Base-by-base conservation (phyloP, 2,113 vertebrate genomes). In the Xenopus borealis region DNA sequence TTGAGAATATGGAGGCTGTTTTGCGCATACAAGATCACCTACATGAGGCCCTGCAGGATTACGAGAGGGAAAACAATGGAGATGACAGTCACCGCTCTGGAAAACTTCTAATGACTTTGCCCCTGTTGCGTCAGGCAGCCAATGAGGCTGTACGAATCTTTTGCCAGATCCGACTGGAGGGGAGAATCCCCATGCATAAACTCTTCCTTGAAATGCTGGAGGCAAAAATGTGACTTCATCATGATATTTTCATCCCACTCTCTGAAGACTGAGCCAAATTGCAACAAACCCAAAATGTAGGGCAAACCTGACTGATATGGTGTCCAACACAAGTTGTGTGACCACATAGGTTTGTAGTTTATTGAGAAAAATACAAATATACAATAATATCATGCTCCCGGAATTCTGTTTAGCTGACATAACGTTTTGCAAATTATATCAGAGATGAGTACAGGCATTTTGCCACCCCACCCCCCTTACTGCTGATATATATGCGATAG, bases 111-210 rank as follows among this genome's bases (percentile, higher is more conserved):
- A 96, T 99, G 91, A 98, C 96, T 71, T 91, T 98, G 87, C 97
- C 97, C 59, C 93, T 98, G 75, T 94, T 98, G 82, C 89, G 96
- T 81, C 97, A 99, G 92, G 97, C 96, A 0, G 96, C 97, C 0
- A 94, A 95, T 83, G 98, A 97, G 86, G 97, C 97, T 0, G 94
- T 99, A 83, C 97, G 98, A 88, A 96, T 98, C 87, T 98, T 99
- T 93, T 96, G 97, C 90, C 97, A 95, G 90, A 92, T 99, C 89
- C 97, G 98, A 85, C 92, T 99, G 92, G 95, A 99, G 88, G 97
- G 96, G 85, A 98, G 98, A 86, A 96, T 99, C 83, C 95, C 96
- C 88, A 98, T 99, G 96, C 96, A 98, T 94, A 98, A 98, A 98
- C 97, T 99, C 83, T 98, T 99, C 90, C 89, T 98, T 90, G 97